A percentile compares a stretch with the other conserved stretches of the same genome.
Conservation (phyloP, 2,888 invertebrate species). For the Eupithecia subumbrata region DNA sequence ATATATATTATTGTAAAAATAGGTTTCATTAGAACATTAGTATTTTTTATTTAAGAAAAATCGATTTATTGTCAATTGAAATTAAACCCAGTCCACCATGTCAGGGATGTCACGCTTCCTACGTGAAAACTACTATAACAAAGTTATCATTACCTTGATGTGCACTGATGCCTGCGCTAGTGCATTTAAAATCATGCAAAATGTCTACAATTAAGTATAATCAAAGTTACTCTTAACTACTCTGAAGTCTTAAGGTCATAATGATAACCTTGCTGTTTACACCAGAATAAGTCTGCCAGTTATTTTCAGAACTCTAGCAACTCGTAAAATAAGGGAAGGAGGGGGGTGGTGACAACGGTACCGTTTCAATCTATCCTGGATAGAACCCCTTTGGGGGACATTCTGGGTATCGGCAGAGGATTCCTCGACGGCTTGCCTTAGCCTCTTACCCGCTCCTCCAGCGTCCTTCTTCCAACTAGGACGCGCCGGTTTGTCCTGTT, state of each 20-base stretch:
- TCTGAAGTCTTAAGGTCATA: not conserved
- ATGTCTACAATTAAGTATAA: not conserved
- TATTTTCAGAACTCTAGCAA: constrained; percentile 12
- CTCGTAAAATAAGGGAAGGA: constrained; percentile 4
- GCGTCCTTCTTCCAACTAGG: constrained; percentile 70
- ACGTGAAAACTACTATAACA: not conserved
- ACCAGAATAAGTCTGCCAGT: not conserved
- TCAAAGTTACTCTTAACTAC: not conserved
- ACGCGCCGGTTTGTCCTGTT: constrained; percentile 58
- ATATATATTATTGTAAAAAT: no score
- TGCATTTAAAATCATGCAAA: not conserved
- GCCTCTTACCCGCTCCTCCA: constrained; percentile 64
- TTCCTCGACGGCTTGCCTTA: constrained; percentile 70
- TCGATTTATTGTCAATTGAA: no score
- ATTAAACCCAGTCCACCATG: no score
- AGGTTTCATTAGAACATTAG: no score
- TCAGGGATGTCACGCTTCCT: no score
- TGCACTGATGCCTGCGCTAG: not conserved
- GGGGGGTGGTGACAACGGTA: constrained; percentile 51
- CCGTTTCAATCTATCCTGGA: constrained; percentile 78
- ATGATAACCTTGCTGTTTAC: not conserved
- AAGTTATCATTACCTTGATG: constrained; percentile 3
- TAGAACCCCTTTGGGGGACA: constrained; percentile 50
- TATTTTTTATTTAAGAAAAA: no score
- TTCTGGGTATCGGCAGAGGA: constrained; percentile 63